Conservation (phyloP, 2,888 invertebrate genomes). For the Sisyra nigra region DNA sequence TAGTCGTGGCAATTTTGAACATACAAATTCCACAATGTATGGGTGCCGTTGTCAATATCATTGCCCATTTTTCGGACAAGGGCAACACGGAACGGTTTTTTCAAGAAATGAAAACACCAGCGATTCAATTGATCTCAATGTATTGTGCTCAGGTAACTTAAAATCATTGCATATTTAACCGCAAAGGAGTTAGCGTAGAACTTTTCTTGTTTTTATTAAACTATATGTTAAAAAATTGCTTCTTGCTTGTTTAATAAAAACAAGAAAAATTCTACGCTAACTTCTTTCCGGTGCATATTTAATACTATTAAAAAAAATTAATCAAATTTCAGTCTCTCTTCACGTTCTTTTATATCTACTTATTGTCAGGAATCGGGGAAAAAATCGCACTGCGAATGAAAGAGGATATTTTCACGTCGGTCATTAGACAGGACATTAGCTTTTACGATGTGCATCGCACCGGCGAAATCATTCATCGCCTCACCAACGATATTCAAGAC, state of each 20-base stretch:
- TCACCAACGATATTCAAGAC: slow-evolving; percentile 90
- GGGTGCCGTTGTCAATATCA: slow-evolving; percentile 67
- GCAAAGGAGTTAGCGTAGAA: not conserved
- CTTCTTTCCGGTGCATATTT: too few species aligned
- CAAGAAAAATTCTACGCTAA: too few species aligned
- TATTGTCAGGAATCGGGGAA: slow-evolving; percentile 79
- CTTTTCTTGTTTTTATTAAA: not conserved
- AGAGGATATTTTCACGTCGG: slow-evolving; percentile 63
- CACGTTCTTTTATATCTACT: slow-evolving; percentile 80
- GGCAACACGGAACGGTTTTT: slow-evolving; percentile 33
- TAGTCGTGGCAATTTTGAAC: slow-evolving; percentile 74
- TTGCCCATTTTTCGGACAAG: slow-evolving; percentile 38
- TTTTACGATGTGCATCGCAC: slow-evolving; percentile 86
- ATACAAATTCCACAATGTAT: slow-evolving; percentile 76
- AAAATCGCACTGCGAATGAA: slow-evolving; percentile 68
- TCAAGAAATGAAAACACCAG: slow-evolving; percentile 46
- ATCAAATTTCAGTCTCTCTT: slow-evolving; percentile 56
- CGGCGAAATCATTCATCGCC: slow-evolving; percentile 74
- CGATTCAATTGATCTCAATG: slow-evolving; percentile 45
- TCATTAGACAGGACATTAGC: slow-evolving; percentile 71
- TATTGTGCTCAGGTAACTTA: slow-evolving; percentile 55
- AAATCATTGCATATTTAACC: not conserved
- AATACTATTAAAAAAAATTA: slow-evolving; percentile 3
- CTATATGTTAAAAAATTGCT: not conserved
- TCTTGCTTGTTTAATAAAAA: not conserved